phyloP scores from a whole-genome alignment of 2,888 invertebrate species.

The Netelia inedita region DNA sequence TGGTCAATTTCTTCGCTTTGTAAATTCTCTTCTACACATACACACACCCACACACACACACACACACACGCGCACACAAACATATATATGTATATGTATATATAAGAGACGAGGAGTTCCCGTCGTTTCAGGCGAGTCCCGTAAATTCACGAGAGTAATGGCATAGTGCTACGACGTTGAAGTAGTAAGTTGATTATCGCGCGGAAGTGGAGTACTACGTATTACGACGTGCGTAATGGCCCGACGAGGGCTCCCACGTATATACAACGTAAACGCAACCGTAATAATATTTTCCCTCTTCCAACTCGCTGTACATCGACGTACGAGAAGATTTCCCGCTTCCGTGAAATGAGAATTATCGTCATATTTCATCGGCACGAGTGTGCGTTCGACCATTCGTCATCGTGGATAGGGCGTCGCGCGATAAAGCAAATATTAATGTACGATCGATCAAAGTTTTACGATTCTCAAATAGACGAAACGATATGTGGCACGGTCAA shows the following conservation, averaged over 20 bases:
- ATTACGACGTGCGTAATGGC: slow-evolving; percentile 51
- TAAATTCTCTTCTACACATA: neutral
- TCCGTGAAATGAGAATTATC: too few species aligned
- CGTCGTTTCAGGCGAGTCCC: slow-evolving; percentile 42
- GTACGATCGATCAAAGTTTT: neutral
- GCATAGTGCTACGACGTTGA: slow-evolving; percentile 14
- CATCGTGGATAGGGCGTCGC: too few species aligned
- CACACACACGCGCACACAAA: neutral
- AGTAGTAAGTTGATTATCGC: slow-evolving; percentile 64
- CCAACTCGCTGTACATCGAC: too few species aligned
- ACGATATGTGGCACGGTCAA: neutral
- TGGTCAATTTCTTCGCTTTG: neutral
- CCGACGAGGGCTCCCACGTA: neutral
- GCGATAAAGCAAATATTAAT: neutral
- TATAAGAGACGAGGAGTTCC: slow-evolving; percentile 26
- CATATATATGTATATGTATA: neutral
- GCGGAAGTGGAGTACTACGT: slow-evolving; percentile 37
- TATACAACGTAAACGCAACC: too few species aligned
- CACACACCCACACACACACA: neutral
- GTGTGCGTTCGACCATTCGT: too few species aligned
- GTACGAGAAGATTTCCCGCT: too few species aligned
- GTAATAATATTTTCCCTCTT: too few species aligned
- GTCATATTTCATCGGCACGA: too few species aligned
- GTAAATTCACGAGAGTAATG: slow-evolving; percentile 61
- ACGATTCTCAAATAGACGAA: neutral